Conservation (phyloP, 2,888 invertebrate species). For the Drosophila neotestacea region DNA sequence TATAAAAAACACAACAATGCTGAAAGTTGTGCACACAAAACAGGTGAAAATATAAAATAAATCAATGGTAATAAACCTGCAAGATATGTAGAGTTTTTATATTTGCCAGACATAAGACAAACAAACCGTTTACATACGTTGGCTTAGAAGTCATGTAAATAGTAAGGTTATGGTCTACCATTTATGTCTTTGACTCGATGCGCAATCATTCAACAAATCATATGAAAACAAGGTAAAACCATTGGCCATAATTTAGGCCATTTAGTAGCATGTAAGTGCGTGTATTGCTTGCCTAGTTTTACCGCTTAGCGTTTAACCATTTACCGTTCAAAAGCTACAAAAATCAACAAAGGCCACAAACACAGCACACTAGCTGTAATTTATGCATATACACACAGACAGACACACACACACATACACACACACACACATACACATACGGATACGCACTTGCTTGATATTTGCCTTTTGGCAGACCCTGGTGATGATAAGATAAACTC, state of each 20-base stretch:
- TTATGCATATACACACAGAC: conserved; percentile 39
- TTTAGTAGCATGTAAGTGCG: conserved; percentile 16
- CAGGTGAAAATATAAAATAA: no score
- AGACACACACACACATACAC: conserved; percentile 7
- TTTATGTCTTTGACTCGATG: conserved; percentile 20
- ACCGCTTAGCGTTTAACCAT: neutral
- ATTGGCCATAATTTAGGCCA: conserved; percentile 21
- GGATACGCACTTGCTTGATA: conserved; percentile 17
- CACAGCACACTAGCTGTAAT: conserved; percentile 49
- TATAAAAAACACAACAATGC: neutral
- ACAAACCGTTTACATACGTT: neutral
- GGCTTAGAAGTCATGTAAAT: neutral
- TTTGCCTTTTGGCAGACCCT: conserved; percentile 41
- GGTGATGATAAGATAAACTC: conserved; percentile 74
- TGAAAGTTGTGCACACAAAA: neutral
- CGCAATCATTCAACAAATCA: conserved; percentile 10
- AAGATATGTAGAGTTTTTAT: no score
- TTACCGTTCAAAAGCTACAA: conserved; percentile 23
- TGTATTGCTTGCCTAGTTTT: conserved; percentile 11
- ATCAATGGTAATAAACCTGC: no score
- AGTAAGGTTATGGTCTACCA: conserved; percentile 6
- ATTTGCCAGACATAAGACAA: no score
- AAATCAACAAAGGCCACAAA: conserved; percentile 40
- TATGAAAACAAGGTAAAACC: conserved; percentile 28
- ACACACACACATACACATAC: neutral